These are phyloP conservation scores for Aphelenchoides fujianensis DNA, from an alignment of 1,140 invertebrate genomes.

Conservation along the genomic window DNA sequence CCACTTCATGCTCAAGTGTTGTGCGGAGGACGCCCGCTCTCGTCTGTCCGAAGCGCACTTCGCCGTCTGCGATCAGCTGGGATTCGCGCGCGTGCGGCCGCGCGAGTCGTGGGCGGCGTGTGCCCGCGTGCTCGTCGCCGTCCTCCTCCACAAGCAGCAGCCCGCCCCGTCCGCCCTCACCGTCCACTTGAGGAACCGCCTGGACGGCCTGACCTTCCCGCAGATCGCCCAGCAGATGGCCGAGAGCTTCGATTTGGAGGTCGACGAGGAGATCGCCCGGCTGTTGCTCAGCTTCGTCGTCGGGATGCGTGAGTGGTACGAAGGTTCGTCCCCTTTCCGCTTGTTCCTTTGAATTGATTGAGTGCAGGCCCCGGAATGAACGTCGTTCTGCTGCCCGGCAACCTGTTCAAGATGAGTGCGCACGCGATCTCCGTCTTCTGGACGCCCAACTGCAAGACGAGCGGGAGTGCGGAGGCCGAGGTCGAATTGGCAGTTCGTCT, in stretches of 20 bases:
- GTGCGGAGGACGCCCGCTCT: conserved; percentile 1
- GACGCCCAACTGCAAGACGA: neutral
- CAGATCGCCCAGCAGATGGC: neutral
- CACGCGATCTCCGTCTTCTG: neutral
- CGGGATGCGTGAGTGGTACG: neutral
- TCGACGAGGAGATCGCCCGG: neutral
- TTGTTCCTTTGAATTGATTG: no score
- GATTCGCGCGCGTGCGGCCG: neutral
- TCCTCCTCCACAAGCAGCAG: neutral
- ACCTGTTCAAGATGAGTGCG: neutral
- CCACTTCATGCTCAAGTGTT: conserved; percentile 1
- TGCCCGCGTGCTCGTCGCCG: neutral
- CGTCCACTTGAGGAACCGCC: neutral
- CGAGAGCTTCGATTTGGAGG: neutral
- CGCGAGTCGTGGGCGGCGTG: neutral
- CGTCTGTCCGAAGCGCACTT: neutral
- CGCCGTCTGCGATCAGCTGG: neutral
- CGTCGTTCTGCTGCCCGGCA: conserved; percentile 10
- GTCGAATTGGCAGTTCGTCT: neutral
- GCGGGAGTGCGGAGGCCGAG: neutral
- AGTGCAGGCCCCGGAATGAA: neutral
- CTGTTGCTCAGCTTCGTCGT: conserved; percentile 12
- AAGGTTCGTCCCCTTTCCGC: no score
- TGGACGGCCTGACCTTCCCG: neutral
- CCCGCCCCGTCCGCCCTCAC: neutral